A percentile compares a stretch with the other conserved stretches of the same genome.
These are phyloP conservation scores for Holothuria scabra DNA, from an alignment of 53 echinoderm and acorn worm genomes.

Conservation along the genomic window DNA sequence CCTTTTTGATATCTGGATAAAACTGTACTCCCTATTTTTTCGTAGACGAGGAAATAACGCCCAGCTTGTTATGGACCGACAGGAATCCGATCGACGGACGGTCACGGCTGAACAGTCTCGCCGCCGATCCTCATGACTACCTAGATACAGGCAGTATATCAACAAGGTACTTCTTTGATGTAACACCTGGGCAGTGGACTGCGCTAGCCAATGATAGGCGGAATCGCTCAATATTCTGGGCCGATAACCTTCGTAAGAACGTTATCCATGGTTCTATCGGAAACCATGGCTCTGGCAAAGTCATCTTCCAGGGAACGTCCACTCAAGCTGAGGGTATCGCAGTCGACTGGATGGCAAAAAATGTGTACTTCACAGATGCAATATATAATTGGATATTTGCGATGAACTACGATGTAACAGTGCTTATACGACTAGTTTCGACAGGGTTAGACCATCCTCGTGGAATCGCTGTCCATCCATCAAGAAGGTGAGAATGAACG, in stretches of 20 bases:
- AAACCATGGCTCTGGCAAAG: conserved; percentile 34
- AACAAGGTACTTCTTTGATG: conserved; percentile 47
- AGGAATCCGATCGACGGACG: not conserved
- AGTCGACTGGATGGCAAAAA: conserved; percentile 79
- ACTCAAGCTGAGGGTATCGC: conserved; percentile 70
- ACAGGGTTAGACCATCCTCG: conserved; percentile 73
- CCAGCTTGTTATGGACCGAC: conserved; percentile 66
- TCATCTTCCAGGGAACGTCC: conserved; percentile 64
- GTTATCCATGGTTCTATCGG: conserved; percentile 68
- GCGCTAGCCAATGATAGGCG: conserved; percentile 66
- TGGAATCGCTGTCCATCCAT: conserved; percentile 81
- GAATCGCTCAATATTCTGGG: conserved; percentile 68
- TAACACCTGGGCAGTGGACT: conserved; percentile 62
- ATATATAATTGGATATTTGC: conserved; percentile 91
- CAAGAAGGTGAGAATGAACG: conserved; percentile 57
- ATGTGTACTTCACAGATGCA: conserved; percentile 79
- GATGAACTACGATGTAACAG: conserved; percentile 58
- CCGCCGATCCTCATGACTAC: conserved; percentile 64
- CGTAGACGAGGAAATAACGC: conserved; percentile 49
- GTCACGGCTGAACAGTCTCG: conserved; percentile 63
- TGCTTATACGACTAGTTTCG: conserved; percentile 45
- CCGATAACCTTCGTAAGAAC: conserved; percentile 44
- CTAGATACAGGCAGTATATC: conserved; percentile 41
- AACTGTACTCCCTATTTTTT: not conserved
- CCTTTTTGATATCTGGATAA: not conserved